Evolutionary conservation across 2,888 invertebrate genomes (phyloP).

Genomic region (Cepaea hortensis): DNA sequence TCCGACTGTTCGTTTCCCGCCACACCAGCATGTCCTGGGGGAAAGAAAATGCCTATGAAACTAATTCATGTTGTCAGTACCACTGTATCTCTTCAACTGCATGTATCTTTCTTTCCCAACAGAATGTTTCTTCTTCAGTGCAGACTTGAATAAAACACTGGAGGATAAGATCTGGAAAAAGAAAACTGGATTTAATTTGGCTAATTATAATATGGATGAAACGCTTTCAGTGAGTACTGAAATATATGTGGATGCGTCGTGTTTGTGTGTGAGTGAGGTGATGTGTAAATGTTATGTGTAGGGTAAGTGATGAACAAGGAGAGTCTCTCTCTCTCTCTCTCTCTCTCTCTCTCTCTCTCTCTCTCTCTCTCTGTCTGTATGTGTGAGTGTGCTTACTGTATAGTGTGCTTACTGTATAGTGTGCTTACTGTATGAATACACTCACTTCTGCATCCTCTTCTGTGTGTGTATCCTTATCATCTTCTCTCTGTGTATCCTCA

Average conservation of each 20-base stretch:
- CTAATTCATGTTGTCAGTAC: no score
- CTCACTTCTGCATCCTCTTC: neutral
- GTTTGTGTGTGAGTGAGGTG: neutral
- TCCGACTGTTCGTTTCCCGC: no score
- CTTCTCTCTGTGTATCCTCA: neutral
- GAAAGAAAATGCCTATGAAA: no score
- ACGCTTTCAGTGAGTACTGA: slow-evolving; percentile 64
- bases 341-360: no score
- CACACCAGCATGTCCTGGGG: no score
- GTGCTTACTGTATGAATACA: neutral
- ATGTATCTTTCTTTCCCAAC: slow-evolving; percentile 46
- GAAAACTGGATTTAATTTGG: slow-evolving; percentile 68
- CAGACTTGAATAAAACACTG: slow-evolving; percentile 65
- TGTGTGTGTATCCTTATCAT: neutral
- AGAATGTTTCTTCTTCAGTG: slow-evolving; percentile 69
- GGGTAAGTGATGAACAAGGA: neutral
- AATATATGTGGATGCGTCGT: neutral
- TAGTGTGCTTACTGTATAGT: neutral
- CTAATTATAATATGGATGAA: slow-evolving; percentile 69
- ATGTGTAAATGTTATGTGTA: neutral
- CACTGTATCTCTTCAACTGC: no score
- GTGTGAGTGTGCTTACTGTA: neutral
- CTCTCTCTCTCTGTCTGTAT: neutral
- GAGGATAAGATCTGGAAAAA: slow-evolving; percentile 70
- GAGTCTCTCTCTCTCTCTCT: neutral